Base-by-base conservation (phyloP, 2,113 vertebrate species). In the Elachura formosa region DNA sequence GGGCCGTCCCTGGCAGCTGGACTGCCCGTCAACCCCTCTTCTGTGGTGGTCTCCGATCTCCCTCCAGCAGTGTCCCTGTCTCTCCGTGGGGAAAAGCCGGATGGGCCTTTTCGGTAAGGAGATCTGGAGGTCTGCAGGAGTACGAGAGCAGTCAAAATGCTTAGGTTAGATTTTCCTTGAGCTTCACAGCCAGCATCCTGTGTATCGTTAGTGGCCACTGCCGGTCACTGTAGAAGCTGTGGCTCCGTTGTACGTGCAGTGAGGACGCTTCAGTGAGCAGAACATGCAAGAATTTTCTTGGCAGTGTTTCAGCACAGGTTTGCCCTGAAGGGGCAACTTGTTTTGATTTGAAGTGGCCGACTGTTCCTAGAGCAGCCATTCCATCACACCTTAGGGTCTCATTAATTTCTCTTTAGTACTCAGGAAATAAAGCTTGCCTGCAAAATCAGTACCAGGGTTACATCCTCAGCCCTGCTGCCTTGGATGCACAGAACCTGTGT, bases 81-180 rank as follows among this genome's bases (percentile, higher is more conserved):
- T 10, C 98, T 98, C 61, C 97, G 97, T 15, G 95, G 93, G 43
- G 97, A 98, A 79, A 99, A 98, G 90, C 95, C 97, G 20, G 98
- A 98, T 21, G 98, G 98, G 40, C 95, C 90, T 75, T 98, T 98
- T 73, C 97, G 97, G 98, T 98, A 91, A 94, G 97, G 97, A 19
- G 14, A 11, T 88, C 23, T 33, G 46, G 73, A 58, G 82, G 89
- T 97, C 97, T 81, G 41, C 85, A 11, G 28, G 38, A 20, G 22
- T 73, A 3, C 49, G 29, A 74, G 78, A 77, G 19, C 72, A 25
- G 25, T 8, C 18, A 34, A 61, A 73, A 25, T 38, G 38, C 15
- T 55, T 5, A 20, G 12, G 8, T 58, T 66, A 10, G 23, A 13
- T 81, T n/a, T 8, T 62, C 48, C 58, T 55, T 26, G 14, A 49